These are phyloP conservation scores for Pseudococcus longispinus DNA, from an alignment of 2,888 invertebrate species.

Conservation along the genomic window DNA sequence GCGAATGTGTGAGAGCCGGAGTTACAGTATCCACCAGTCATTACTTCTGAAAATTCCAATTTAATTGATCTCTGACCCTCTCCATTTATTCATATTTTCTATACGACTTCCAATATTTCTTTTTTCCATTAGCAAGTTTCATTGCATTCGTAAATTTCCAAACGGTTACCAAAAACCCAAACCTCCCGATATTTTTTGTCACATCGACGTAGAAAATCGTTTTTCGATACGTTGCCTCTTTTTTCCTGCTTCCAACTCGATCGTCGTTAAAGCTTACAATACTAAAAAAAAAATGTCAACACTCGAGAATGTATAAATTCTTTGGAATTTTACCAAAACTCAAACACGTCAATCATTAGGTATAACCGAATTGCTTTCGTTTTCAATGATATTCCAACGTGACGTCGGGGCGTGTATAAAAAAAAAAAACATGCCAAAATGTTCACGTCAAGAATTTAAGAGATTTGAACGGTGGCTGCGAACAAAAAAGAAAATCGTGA, in stretches of 20 bases:
- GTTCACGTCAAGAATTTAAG: background rate
- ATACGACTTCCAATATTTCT: too few species aligned
- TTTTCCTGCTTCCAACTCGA: background rate
- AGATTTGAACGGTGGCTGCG: background rate
- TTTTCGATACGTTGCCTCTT: background rate
- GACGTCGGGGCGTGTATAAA: background rate
- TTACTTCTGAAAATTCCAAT: too few species aligned
- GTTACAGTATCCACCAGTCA: too few species aligned
- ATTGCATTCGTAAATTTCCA: too few species aligned
- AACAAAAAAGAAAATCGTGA: background rate
- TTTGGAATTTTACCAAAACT: background rate
- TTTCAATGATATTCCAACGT: background rate
- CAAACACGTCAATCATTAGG: background rate
- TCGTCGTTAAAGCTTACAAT: background rate
- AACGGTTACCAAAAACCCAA: background rate
- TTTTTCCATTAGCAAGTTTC: too few species aligned
- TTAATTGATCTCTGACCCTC: too few species aligned
- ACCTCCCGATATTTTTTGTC: background rate
- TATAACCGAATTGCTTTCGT: constrained; percentile 1
- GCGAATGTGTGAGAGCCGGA: too few species aligned
- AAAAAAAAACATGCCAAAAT: background rate
- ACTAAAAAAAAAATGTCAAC: background rate
- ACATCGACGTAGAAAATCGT: background rate
- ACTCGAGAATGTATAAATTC: background rate
- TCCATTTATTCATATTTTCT: too few species aligned